Percentiles rank a stretch among this genome's conserved stretches.
phyloP scores from a whole-genome alignment of 2,888 invertebrate genomes.

The Nemurella pictetii region DNA sequence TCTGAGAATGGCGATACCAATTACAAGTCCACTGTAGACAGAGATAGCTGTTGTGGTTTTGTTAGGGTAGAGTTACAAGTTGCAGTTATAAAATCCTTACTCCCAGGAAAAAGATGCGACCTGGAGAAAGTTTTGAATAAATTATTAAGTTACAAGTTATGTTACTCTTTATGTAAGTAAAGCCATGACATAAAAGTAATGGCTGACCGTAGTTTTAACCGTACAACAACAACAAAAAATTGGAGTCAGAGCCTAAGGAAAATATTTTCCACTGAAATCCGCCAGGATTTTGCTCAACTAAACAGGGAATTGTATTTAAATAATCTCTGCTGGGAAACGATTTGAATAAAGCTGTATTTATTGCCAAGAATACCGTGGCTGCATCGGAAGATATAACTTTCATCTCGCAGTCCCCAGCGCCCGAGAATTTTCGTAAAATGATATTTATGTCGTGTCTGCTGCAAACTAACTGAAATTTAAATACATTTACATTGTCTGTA shows the following conservation, averaged over 20 bases:
- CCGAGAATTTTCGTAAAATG: neutral
- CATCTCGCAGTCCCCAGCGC: neutral
- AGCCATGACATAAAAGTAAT: neutral
- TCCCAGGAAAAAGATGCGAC: too few relatives aligned
- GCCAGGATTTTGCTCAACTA: neutral
- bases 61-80: too few relatives aligned
- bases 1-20: too few relatives aligned
- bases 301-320: neutral
- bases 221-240: too few relatives aligned
- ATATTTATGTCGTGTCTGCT: neutral
- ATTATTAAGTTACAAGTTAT: too few relatives aligned
- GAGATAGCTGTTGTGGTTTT: too few relatives aligned
- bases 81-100: too few relatives aligned
- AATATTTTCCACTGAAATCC: neutral
- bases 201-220: neutral
- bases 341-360: neutral
- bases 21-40: too few relatives aligned
- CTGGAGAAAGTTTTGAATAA: too few relatives aligned
- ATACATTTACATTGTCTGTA: too few relatives aligned
- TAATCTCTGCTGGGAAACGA: neutral
- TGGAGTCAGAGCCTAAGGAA: neutral
- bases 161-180: neutral
- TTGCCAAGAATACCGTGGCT: neutral
- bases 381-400: neutral
- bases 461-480: neutral